Evolutionary conservation across 1,140 invertebrate species (phyloP), one percentile per base, ranked within the genome.

Genomic region (Lasaia peninsularis): DNA sequence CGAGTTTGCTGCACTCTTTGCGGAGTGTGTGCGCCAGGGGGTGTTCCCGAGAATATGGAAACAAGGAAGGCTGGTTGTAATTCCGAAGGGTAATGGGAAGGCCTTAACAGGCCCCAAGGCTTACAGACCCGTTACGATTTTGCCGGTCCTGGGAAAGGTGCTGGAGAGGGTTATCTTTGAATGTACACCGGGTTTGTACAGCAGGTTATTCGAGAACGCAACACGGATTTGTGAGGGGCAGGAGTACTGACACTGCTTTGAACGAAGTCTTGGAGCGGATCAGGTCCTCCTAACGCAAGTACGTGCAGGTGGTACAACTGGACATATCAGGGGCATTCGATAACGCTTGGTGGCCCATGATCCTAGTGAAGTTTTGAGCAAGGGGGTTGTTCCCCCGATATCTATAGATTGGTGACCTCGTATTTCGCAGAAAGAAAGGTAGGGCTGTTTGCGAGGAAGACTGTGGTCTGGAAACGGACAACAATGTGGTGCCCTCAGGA

Each of bases 291-390:
- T 0, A 14, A 7, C 5, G 6, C n/a, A n/a, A n/a, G n/a, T n/a
- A n/a, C n/a, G n/a, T n/a, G 18, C 37, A 44, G 3, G 2, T 18
- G 37, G 18, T 44, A 10, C 18, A 16, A 0, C 37, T 44, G 18
- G 37, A 90, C 50, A 88, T 89, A 12, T 67, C 70, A 1, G 86
- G 86, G 0, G 86, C 87, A 0, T 89, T 58, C 14, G 56, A 58
- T n/a, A 58, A 58, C 28, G 56, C 89, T 0, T 76, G 77, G 67
- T 89, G 80, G 80, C 71, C 76, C 0, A 59, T 57, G 32, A 57
- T 83, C 0, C 34, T 86, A 0, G 0, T 57, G 0, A 69, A 67
- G 40, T 58, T 32, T 1, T n/a, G 64, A 59, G 21, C 31, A 49
- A 18, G 33, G 52, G 11, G 59, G 54, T 7, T 58, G 58, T 12